Conservation (phyloP, 2,113 vertebrate genomes). For the Leuciscus idus region DNA sequence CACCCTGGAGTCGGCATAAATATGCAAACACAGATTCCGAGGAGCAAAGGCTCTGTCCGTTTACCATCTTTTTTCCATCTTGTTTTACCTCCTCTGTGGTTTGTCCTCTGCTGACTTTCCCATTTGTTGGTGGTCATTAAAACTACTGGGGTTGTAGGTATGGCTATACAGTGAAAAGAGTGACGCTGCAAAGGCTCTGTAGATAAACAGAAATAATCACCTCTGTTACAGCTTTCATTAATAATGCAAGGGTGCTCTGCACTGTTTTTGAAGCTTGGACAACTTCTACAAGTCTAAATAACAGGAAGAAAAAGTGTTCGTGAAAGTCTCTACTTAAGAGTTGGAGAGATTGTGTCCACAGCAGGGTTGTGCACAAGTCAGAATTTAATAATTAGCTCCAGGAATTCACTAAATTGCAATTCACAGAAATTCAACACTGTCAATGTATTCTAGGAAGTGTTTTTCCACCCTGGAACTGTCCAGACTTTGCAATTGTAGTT, state of each 20-base stretch:
- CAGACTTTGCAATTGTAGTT: not conserved
- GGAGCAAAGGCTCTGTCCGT: not conserved
- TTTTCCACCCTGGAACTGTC: not conserved
- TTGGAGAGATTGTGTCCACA: not conserved
- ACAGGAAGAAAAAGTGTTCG: not conserved
- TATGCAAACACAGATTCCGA: conserved; percentile 44
- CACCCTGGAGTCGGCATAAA: conserved; percentile 48
- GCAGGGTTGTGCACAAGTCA: not conserved
- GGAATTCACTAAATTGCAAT: not conserved
- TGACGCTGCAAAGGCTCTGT: not conserved
- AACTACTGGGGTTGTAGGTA: conserved; percentile 67
- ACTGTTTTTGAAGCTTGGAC: not conserved
- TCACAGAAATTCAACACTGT: not conserved
- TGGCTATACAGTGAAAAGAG: conserved; percentile 27
- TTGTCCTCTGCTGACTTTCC: conserved; percentile 40
- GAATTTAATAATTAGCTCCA: not conserved
- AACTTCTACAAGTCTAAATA: conserved; percentile 2
- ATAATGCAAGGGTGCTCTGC: not conserved
- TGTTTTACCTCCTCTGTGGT: conserved; percentile 30
- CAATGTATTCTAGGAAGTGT: not conserved
- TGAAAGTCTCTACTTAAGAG: not conserved
- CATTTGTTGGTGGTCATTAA: conserved; percentile 32
- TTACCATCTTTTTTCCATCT: conserved; percentile 12
- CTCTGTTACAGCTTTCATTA: not conserved
- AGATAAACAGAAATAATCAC: not conserved